Conservation (phyloP, 2,113 vertebrate genomes). For the Neodon shergylaensis region DNA sequence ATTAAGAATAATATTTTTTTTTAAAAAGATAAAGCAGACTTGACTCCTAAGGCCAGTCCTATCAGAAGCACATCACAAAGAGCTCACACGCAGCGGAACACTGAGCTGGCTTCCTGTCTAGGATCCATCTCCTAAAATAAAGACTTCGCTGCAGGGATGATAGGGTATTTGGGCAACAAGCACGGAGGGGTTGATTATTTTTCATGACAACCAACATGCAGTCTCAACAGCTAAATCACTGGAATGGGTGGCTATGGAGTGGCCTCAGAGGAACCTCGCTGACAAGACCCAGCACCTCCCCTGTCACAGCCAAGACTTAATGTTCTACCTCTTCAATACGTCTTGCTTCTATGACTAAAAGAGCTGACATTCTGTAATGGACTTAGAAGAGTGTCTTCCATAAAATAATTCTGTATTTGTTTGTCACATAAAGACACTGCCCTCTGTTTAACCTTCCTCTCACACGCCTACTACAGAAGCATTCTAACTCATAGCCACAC, state of each 20-base stretch:
- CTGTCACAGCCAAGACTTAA: neutral
- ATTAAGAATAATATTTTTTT: neutral
- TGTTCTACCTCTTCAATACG: neutral
- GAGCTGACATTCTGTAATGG: neutral
- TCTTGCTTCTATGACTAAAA: neutral
- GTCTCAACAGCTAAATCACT: neutral
- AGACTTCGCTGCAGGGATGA: neutral
- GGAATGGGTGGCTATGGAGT: neutral
- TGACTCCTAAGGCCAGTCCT: neutral
- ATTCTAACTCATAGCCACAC: neutral
- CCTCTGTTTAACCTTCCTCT: neutral
- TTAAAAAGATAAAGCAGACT: neutral
- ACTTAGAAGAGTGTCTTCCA: neutral
- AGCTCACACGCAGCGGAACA: neutral
- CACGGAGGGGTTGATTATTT: neutral
- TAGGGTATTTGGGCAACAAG: neutral
- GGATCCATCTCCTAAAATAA: neutral
- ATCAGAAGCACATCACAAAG: neutral
- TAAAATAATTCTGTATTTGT: neutral
- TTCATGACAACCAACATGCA: neutral
- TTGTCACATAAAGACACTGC: conserved; percentile 17
- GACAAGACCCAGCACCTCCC: conserved; percentile 2
- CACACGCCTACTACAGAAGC: neutral
- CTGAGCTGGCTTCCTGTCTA: neutral
- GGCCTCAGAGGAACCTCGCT: conserved; percentile 13